phyloP scores from a whole-genome alignment of 2,888 invertebrate genomes.

The Sinentomon sp. region DNA sequence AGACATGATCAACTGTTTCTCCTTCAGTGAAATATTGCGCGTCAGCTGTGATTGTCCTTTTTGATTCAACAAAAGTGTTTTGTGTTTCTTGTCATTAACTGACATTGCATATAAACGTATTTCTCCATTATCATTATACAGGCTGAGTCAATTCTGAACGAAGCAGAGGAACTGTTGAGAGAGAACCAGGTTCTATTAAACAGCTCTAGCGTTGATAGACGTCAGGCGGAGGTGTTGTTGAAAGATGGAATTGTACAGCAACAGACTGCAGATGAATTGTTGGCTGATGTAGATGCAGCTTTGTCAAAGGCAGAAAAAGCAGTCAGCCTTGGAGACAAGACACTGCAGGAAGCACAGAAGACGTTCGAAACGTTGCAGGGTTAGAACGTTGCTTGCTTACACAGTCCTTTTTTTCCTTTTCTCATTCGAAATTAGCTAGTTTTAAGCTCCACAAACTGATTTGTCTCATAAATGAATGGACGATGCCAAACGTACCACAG shows the following conservation, averaged over 20 bases:
- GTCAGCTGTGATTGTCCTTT: too few species aligned
- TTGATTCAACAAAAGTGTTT: too few species aligned
- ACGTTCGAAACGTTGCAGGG: conserved; percentile 45
- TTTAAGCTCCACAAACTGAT: too few species aligned
- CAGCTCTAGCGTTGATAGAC: conserved; percentile 31
- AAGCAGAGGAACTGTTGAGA: conserved; percentile 38
- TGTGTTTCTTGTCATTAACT: too few species aligned
- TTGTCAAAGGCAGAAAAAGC: conserved; percentile 52
- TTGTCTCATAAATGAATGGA: too few species aligned
- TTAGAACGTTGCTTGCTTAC: too few species aligned
- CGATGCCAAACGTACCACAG: too few species aligned
- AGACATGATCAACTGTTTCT: too few species aligned
- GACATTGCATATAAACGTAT: background rate
- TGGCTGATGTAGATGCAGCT: conserved; percentile 47
- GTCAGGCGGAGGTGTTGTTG: conserved; percentile 23
- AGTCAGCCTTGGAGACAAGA: conserved; percentile 53
- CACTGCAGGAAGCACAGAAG: conserved; percentile 44
- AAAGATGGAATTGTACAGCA: conserved; percentile 35
- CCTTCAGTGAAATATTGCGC: too few species aligned
- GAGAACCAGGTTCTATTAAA: conserved; percentile 24
- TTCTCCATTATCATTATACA: background rate
- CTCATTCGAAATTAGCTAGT: too few species aligned
- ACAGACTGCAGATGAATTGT: conserved; percentile 43
- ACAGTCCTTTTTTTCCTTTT: too few species aligned
- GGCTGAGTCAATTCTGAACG: conserved; percentile 25